Evolutionary conservation across 2,888 invertebrate genomes (phyloP).

Genomic region (Catocala sponsa): DNA sequence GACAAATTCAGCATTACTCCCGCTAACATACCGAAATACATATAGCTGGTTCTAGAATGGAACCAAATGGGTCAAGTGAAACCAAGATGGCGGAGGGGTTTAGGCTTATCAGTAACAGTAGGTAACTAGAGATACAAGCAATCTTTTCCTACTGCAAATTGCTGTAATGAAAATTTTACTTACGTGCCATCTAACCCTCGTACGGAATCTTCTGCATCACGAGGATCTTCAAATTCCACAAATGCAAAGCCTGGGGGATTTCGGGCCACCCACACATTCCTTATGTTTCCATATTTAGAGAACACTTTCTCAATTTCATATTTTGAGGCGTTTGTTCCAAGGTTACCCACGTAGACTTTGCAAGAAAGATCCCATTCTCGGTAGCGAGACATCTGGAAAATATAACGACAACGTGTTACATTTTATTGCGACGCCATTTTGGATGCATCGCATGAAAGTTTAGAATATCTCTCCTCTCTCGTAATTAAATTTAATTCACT

Average conservation of each 20-base stretch:
- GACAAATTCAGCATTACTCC: too few species aligned
- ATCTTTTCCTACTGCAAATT: too few species aligned
- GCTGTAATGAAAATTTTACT: constrained; percentile 53
- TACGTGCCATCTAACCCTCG: constrained; percentile 93
- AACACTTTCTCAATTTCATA: constrained; percentile 96
- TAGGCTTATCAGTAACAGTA: background rate
- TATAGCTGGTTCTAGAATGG: background rate
- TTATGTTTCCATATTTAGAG: constrained; percentile 95
- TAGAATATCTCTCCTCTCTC: too few species aligned
- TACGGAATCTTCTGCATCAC: constrained; percentile 96
- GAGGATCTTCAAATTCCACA: constrained; percentile 95
- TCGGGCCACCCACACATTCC: constrained; percentile 97
- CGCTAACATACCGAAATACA: too few species aligned
- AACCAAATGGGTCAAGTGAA: constrained; percentile 31
- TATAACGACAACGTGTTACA: constrained; percentile 43
- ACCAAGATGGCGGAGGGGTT: constrained; percentile 48
- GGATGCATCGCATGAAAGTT: constrained; percentile 6
- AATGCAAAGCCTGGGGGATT: constrained; percentile 98
- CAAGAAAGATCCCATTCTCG: constrained; percentile 95
- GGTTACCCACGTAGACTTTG: constrained; percentile 97
- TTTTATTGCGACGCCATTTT: constrained; percentile 61
- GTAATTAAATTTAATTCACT: background rate
- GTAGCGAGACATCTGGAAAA: constrained; percentile 90
- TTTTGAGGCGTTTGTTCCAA: constrained; percentile 96
- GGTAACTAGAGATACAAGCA: too few species aligned